These are phyloP conservation scores for Grapholita molesta DNA, from an alignment of 1,140 invertebrate genomes.

Conservation along the genomic window DNA sequence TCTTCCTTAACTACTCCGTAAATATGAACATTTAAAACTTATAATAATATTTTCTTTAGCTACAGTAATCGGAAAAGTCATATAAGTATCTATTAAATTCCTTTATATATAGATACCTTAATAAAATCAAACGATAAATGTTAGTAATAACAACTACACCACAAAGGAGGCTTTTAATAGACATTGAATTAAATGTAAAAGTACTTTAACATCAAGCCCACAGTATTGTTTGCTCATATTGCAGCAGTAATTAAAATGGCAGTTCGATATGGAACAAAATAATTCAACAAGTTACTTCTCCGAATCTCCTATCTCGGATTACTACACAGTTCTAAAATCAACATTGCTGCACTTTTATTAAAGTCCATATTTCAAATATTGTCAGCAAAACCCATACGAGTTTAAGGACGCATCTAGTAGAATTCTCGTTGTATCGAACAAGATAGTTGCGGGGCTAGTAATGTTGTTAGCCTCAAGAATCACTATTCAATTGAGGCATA, in stretches of 20 bases:
- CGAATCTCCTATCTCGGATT: neutral
- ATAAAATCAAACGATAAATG: neutral
- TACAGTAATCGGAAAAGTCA: too few species aligned
- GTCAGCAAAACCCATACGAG: neutral
- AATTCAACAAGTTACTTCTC: neutral
- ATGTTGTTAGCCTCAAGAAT: constrained; percentile 21
- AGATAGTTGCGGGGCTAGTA: constrained; percentile 44
- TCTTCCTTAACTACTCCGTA: too few species aligned
- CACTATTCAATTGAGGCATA: constrained; percentile 20
- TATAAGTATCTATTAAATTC: too few species aligned
- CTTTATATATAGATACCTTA: neutral
- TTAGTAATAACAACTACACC: neutral
- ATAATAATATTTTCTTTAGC: too few species aligned
- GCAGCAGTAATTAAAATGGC: constrained; percentile 9
- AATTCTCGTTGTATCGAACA: constrained; percentile 42
- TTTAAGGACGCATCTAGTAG: neutral
- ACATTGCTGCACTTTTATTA: neutral
- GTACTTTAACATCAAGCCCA: neutral
- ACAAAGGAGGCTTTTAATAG: neutral
- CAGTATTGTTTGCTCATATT: constrained; percentile 1
- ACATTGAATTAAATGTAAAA: neutral
- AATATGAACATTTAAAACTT: too few species aligned
- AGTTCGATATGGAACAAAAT: constrained; percentile 12
- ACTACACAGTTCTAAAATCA: neutral
- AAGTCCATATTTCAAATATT: neutral